These are phyloP conservation scores for Quadriops clusia DNA, from an alignment of 2,888 invertebrate genomes.

Conservation along the genomic window DNA sequence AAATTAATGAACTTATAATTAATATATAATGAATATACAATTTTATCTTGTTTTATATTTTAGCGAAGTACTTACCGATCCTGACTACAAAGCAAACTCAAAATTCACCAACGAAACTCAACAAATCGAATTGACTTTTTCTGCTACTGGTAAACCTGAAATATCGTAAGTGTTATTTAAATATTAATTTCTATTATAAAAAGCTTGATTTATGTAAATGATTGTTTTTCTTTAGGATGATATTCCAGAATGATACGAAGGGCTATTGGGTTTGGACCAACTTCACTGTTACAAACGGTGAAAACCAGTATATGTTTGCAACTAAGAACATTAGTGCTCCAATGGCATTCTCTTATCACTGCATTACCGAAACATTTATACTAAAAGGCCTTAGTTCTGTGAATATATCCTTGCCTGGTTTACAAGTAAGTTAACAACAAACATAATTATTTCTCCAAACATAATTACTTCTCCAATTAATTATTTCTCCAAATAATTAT, in stretches of 20 bases:
- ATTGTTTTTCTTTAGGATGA: slow-evolving; percentile 28
- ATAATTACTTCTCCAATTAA: slow-evolving; percentile 2
- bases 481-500: slow-evolving; percentile 3
- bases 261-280: slow-evolving; percentile 39
- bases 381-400: not conserved
- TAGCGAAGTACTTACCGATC: no score
- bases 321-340: slow-evolving; percentile 32
- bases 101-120: no score
- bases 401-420: slow-evolving; percentile 16
- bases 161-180: slow-evolving; percentile 6
- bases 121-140: no score
- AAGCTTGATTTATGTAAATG: not conserved
- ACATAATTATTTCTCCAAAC: slow-evolving; percentile 5
- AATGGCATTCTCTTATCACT: slow-evolving; percentile 42
- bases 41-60: no score
- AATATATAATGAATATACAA: no score
- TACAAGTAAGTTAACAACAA: slow-evolving; percentile 19
- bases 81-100: no score
- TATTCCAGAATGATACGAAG: slow-evolving; percentile 25
- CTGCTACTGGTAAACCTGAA: not conserved
- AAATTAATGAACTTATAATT: no score
- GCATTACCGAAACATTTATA: slow-evolving; percentile 23
- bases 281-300: slow-evolving; percentile 19
- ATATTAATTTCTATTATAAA: not conserved
- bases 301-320: not conserved